A percentile compares a stretch with the other conserved stretches of the same genome.
phyloP scores from a whole-genome alignment of 2,888 invertebrate species.

The Stenchaetothrips biformis region DNA sequence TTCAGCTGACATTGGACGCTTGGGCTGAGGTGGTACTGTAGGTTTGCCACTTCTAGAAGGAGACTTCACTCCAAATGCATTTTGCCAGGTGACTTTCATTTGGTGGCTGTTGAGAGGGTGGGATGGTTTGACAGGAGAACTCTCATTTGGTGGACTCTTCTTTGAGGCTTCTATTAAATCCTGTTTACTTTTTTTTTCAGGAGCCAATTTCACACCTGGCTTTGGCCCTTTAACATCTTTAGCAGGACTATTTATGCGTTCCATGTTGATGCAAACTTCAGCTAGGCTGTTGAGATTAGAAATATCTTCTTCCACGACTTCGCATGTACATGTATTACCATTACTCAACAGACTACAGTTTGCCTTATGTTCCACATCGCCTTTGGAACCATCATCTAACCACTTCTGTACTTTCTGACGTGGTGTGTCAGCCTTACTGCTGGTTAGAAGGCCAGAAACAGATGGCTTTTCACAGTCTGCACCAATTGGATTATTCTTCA shows the following conservation, averaged over 20 bases:
- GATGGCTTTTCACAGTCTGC: not conserved
- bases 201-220: not conserved
- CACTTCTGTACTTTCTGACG: conserved; percentile 36
- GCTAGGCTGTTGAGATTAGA: not conserved
- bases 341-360: conserved; percentile 36
- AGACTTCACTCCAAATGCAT: not conserved
- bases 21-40: not conserved
- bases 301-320: not conserved
- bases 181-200: not conserved
- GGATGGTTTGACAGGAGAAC: not conserved
- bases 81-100: not conserved
- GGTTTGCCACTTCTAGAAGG: not conserved
- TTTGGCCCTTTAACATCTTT: not conserved
- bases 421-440: not conserved
- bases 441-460: not conserved
- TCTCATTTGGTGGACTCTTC: not conserved
- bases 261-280: not conserved
- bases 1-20: not conserved
- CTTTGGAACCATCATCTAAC: conserved; percentile 37
- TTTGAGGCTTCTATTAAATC: not conserved
- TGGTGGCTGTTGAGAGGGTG: not conserved
- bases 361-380: conserved; percentile 36
- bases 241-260: not conserved
- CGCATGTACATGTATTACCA: not conserved
- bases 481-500: not conserved